A percentile compares a stretch with the other conserved stretches of the same genome.
Evolutionary conservation across 2,113 vertebrate species (phyloP).

Genomic region (Serranochromis macrocephalus): DNA sequence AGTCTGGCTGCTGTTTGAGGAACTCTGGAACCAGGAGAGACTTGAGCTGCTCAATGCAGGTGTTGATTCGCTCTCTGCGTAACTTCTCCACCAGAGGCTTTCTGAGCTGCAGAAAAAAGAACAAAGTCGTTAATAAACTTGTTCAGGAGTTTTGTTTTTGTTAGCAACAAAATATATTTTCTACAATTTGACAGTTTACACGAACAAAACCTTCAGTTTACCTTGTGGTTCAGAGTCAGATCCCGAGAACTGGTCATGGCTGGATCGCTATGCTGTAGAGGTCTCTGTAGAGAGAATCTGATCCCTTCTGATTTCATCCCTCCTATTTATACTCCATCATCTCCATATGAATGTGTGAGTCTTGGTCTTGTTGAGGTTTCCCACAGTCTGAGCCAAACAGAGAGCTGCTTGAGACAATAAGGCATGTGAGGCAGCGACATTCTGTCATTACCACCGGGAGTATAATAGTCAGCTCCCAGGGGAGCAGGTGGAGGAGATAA

Average conservation of each 20-base stretch:
- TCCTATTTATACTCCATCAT: conserved; percentile 59
- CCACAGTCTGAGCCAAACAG: conserved; percentile 61
- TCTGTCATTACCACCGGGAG: background rate
- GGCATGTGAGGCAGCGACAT: background rate
- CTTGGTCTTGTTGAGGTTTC: conserved; percentile 42
- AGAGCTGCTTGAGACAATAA: background rate
- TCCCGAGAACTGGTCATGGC: conserved; percentile 26
- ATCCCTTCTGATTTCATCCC: background rate
- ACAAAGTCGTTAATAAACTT: background rate
- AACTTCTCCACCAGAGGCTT: conserved; percentile 13
- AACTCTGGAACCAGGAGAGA: background rate
- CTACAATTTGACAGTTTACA: background rate
- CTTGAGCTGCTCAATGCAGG: background rate
- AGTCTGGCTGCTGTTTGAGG: background rate
- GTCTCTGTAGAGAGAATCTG: background rate
- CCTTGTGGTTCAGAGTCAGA: conserved; percentile 30
- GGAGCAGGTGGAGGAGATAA: conserved; percentile 12
- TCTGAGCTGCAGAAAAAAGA: background rate
- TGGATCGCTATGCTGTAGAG: conserved; percentile 42
- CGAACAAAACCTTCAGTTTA: fast-evolving
- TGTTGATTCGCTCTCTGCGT: background rate
- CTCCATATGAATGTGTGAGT: conserved; percentile 65
- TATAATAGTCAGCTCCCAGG: conserved; percentile 11
- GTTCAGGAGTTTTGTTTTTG: background rate
- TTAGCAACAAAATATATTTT: background rate